A percentile compares a stretch with the other conserved stretches of the same genome.
These are phyloP conservation scores for Oryzias celebensis DNA, from an alignment of 2,113 vertebrate species.

Conservation along the genomic window DNA sequence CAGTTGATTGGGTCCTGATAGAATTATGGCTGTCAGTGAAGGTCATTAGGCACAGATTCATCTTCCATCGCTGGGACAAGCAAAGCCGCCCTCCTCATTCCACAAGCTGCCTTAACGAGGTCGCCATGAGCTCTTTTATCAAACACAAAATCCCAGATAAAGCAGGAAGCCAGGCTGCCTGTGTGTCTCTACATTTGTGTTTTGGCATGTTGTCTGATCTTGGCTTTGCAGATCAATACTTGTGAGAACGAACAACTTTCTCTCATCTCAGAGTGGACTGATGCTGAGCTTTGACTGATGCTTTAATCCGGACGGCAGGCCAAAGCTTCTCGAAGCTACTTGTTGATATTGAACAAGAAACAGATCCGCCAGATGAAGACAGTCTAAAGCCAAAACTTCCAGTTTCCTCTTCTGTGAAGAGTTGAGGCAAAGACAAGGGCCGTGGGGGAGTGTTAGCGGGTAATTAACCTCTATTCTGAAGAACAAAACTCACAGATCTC, in stretches of 20 bases:
- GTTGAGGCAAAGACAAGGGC: too few species aligned
- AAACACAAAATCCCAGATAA: conserved; percentile 44
- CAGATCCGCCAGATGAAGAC: neutral
- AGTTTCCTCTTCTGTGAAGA: neutral
- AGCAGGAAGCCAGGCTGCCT: conserved; percentile 5
- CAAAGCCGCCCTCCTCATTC: conserved; percentile 35
- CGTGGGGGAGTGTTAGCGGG: neutral
- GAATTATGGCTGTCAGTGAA: conserved; percentile 76
- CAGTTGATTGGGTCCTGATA: conserved; percentile 76
- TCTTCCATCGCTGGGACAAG: conserved; percentile 51
- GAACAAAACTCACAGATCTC: too few species aligned
- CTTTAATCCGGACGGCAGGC: conserved; percentile 25
- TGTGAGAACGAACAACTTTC: conserved; percentile 38
- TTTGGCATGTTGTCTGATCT: conserved; percentile 23
- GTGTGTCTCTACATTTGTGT: neutral
- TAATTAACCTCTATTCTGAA: neutral
- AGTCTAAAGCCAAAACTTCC: neutral
- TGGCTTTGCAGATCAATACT: conserved; percentile 38
- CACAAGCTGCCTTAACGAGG: conserved; percentile 50
- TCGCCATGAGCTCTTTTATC: conserved; percentile 43
- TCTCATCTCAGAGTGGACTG: conserved; percentile 9
- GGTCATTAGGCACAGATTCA: conserved; percentile 71
- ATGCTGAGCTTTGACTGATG: neutral
- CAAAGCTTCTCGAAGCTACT: conserved; percentile 2
- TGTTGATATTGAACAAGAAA: conserved; percentile 18